Evolutionary conservation across 1,140 invertebrate genomes (phyloP).

Genomic region (Micrasema minimum): DNA sequence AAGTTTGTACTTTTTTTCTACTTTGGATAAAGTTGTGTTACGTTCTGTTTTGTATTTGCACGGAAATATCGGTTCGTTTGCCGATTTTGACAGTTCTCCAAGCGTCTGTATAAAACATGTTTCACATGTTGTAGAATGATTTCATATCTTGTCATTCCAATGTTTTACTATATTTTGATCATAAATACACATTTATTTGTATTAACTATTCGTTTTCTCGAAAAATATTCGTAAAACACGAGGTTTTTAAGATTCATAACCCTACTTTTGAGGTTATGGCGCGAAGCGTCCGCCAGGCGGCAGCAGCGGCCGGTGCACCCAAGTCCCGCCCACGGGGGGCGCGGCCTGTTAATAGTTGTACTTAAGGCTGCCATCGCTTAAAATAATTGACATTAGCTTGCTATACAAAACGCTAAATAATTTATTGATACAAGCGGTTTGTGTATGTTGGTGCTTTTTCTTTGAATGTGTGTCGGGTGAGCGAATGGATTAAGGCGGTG

Average conservation of each 20-base stretch:
- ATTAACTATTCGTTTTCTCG: not conserved
- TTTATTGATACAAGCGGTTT: constrained; percentile 52
- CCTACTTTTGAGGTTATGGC: constrained; percentile 40
- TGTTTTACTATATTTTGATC: not conserved
- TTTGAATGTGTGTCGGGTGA: constrained; percentile 40
- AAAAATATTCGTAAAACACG: constrained; percentile 25
- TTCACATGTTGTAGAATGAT: constrained; percentile 6
- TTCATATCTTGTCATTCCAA: constrained; percentile 30
- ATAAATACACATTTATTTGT: not conserved
- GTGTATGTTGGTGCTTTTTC: constrained; percentile 47
- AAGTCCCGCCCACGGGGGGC: constrained; percentile 47
- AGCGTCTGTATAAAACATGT: constrained; percentile 40
- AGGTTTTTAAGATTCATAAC: constrained; percentile 41
- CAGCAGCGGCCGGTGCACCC: constrained; percentile 44
- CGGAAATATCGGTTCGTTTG: not conserved
- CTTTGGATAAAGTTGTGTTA: not conserved
- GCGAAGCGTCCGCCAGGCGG: constrained; percentile 42
- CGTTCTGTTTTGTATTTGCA: not conserved
- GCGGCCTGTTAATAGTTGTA: constrained; percentile 53
- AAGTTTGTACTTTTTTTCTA: not conserved
- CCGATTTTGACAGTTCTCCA: constrained; percentile 43
- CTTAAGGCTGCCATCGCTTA: constrained; percentile 53
- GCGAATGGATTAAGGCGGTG: constrained; percentile 35
- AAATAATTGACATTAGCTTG: constrained; percentile 55
- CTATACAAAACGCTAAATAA: constrained; percentile 54